Evolutionary conservation across 2,113 vertebrate genomes (phyloP).

Genomic region (human): GRCh38 chr1:48622001-48622500

Average conservation of each 20-base stretch:
- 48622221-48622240: background rate
- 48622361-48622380: background rate
- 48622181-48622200: background rate
- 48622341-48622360: background rate
- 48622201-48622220: background rate
- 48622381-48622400: background rate
- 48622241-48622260: slow-evolving; percentile 1
- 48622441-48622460: background rate
- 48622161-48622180: background rate
- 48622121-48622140: background rate
- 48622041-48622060: background rate
- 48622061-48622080: background rate
- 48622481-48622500: too few species aligned
- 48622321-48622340: background rate
- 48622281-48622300: background rate
- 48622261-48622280: background rate
- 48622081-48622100: background rate
- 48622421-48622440: background rate
- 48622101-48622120: too few species aligned
- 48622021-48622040: background rate
- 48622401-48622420: background rate
- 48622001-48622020: background rate
- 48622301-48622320: background rate
- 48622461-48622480: background rate
- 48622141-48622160: background rate